Base-by-base conservation (phyloP, 2,797 vertebrate species). In the Tenualosa thibaudeaui region DNA sequence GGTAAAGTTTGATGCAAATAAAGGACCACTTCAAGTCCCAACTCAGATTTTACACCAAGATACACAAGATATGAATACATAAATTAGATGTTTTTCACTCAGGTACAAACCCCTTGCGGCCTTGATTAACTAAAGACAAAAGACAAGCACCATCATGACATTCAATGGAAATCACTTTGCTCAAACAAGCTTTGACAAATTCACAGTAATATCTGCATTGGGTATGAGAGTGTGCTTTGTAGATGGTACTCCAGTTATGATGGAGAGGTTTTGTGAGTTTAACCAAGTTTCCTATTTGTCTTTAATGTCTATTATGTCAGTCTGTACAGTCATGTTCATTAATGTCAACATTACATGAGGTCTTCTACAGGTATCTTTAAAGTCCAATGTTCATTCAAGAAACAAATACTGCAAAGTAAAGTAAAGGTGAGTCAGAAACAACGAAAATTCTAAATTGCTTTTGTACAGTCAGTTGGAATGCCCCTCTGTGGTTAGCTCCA, bases 191-290 rank as follows among this genome's bases (percentile, higher is more conserved):
- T 75, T 75, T 15, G 22, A 75, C 15, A 75, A 43, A 17, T 19
- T 40, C 68, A 71, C 5, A 50, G 83, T 26, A 50, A 60, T 83
- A 22, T 7, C 15, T 43, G 40, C 82, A 49, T 22, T 22, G 15
- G 62, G 26, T 78, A 46, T 62, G 8, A 24, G 54, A 22, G 56
- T 75, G 54, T 82, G 82, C 81, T 81, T 12, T 83, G 31, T 71
- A 60, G 22, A 60, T 60, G 22, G 19, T 60, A 60, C 58, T n/a
- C 58, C n/a, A 60, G n/a, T 60, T n/a, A n/a, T 60, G 22, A 12
- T n/a, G 58, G 46, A 49, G 7, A 24, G 75, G 6, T n/a, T 49
- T 8, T 78, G 58, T 81, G 5, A 53, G 1, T 24, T 40, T 43
- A 13, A 62, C 22, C 49, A 37, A 31, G 37, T 78, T 78, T 78